A percentile compares a stretch with the other conserved stretches of the same genome.
Evolutionary conservation across 2,888 invertebrate genomes (phyloP).

Genomic region (Hyalella azteca): DNA sequence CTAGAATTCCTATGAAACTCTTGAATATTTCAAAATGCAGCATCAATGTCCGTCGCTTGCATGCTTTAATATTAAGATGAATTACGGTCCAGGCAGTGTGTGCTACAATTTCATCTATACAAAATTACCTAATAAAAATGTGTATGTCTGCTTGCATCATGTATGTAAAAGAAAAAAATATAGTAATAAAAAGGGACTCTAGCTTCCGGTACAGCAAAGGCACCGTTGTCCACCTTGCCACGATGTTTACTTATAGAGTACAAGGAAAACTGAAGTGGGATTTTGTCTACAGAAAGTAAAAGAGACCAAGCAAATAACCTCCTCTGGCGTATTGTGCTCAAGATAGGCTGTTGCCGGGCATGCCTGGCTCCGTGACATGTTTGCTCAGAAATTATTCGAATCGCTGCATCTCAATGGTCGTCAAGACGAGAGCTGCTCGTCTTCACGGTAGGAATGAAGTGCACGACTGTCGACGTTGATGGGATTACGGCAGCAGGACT

Average conservation of each 20-base stretch:
- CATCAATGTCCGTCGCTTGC: too few species aligned
- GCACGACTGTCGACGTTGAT: conserved; percentile 13
- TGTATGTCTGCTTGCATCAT: too few species aligned
- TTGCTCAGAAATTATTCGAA: conserved; percentile 23
- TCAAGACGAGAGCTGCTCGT: conserved; percentile 5
- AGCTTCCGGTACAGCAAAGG: background rate
- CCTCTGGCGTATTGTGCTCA: background rate
- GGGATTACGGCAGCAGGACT: conserved; percentile 1
- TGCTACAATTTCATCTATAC: too few species aligned
- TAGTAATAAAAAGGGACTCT: too few species aligned
- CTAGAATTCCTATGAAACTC: too few species aligned
- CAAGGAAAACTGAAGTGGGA: conserved; percentile 1
- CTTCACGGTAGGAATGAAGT: background rate
- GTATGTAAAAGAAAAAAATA: too few species aligned
- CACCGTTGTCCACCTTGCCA: background rate
- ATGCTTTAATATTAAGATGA: too few species aligned
- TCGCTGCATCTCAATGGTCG: conserved; percentile 1
- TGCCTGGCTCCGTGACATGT: conserved; percentile 17
- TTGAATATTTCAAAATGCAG: too few species aligned
- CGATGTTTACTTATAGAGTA: background rate
- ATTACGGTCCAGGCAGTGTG: too few species aligned
- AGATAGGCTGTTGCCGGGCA: background rate
- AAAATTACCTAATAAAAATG: too few species aligned
- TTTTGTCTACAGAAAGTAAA: background rate
- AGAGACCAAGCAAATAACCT: background rate